Percentiles rank a stretch among this genome's conserved stretches.
Conservation (phyloP, 2,797 vertebrate genomes). For the Lates japonicus region DNA sequence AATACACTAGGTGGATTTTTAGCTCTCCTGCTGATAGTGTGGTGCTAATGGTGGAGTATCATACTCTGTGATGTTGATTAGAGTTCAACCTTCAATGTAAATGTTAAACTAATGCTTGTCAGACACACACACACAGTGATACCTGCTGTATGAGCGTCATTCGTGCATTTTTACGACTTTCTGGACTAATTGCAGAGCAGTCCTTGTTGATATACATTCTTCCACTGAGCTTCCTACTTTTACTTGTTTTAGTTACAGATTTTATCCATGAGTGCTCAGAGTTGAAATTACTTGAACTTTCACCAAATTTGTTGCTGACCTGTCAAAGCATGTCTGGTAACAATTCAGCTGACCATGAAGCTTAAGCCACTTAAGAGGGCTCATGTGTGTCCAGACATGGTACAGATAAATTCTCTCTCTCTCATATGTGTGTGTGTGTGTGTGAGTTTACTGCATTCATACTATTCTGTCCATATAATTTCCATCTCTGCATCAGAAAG, state of each 20-base stretch:
- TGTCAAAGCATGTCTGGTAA: conserved; percentile 23
- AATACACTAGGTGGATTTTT: conserved; percentile 63
- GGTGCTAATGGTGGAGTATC: conserved; percentile 23
- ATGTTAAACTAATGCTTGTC: conserved; percentile 27
- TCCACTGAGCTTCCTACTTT: not conserved
- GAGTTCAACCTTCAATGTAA: conserved; percentile 43
- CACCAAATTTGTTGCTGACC: conserved; percentile 13
- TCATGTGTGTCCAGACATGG: not conserved
- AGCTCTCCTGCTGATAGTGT: conserved; percentile 48
- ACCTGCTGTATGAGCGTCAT: not conserved
- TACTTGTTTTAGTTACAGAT: conserved; percentile 7
- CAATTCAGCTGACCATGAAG: conserved; percentile 6
- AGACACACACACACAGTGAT: conserved; percentile 11
- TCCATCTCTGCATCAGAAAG: conserved; percentile 11
- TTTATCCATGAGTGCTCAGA: not conserved
- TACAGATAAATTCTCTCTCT: not conserved
- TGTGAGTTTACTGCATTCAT: not conserved
- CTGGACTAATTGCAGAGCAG: conserved; percentile 6
- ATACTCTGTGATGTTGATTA: conserved; percentile 41
- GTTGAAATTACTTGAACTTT: conserved; percentile 5
- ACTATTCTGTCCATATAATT: not conserved
- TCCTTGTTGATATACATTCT: conserved; percentile 3
- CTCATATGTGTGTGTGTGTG: too few species aligned
- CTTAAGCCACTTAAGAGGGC: not conserved
- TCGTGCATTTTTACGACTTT: not conserved